Percentiles rank a stretch among this genome's conserved stretches.
Conservation (phyloP, 2,888 invertebrate species). For the Embidobia sp. region DNA sequence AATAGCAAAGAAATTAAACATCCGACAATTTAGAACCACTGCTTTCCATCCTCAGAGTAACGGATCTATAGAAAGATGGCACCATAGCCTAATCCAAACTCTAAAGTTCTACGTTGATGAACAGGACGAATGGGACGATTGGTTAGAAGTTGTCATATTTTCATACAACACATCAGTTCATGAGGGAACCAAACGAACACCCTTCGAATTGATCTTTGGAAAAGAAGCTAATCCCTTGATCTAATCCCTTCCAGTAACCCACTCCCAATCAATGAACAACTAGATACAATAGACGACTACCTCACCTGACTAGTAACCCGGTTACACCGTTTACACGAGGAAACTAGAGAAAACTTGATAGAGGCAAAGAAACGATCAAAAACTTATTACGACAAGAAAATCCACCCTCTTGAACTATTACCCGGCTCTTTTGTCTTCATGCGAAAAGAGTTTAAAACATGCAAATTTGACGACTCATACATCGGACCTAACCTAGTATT, state of each 20-base stretch:
- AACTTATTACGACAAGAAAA: background rate
- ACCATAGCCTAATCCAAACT: background rate
- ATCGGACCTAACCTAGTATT: background rate
- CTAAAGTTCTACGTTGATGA: background rate
- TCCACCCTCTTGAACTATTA: background rate
- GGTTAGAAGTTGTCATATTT: background rate
- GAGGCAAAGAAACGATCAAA: background rate
- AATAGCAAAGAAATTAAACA: background rate
- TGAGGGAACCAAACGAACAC: background rate
- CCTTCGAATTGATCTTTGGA: background rate
- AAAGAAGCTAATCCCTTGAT: too few relatives aligned
- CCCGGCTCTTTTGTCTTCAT: background rate
- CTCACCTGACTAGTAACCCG: background rate
- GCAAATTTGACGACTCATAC: background rate
- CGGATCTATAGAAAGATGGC: slow-evolving; percentile 12
- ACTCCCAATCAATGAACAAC: background rate
- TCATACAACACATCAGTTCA: background rate
- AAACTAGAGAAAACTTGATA: background rate
- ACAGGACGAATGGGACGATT: background rate
- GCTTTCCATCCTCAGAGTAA: slow-evolving; percentile 15
- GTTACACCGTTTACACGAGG: background rate
- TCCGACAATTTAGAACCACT: slow-evolving; percentile 8
- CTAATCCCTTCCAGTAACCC: background rate
- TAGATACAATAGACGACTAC: background rate
- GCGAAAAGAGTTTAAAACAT: background rate